These are phyloP conservation scores for Nymphalis io DNA, from an alignment of 1,140 invertebrate genomes.

Conservation along the genomic window DNA sequence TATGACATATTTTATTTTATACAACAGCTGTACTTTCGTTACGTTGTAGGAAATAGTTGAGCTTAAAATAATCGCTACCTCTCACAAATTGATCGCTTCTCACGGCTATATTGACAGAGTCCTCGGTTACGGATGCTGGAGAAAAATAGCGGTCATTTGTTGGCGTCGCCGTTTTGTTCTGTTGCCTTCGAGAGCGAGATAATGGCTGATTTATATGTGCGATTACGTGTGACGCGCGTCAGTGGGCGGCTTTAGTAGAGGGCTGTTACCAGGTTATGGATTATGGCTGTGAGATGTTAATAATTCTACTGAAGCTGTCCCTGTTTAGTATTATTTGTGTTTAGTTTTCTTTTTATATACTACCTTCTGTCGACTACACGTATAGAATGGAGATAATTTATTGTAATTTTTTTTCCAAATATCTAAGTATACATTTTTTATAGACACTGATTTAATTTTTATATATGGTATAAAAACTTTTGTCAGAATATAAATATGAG, in stretches of 20 bases:
- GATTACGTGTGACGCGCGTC: slow-evolving; percentile 65
- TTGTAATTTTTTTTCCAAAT: too few species aligned
- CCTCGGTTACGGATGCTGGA: slow-evolving; percentile 72
- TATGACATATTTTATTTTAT: too few species aligned
- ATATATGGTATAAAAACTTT: too few species aligned
- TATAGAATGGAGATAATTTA: too few species aligned
- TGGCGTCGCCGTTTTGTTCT: slow-evolving; percentile 75
- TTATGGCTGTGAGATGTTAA: slow-evolving; percentile 43
- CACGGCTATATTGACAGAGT: slow-evolving; percentile 78
- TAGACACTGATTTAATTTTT: too few species aligned
- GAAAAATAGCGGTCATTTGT: slow-evolving; percentile 79
- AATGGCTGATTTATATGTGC: slow-evolving; percentile 76
- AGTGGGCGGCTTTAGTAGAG: slow-evolving; percentile 44
- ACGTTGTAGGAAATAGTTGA: too few species aligned
- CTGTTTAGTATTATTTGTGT: slow-evolving; percentile 15
- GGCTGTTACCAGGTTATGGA: slow-evolving; percentile 32
- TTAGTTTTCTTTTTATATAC: background rate
- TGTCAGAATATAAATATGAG: too few species aligned
- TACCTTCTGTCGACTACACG: background rate
- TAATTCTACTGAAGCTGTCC: slow-evolving; percentile 26
- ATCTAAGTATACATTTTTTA: too few species aligned
- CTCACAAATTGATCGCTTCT: slow-evolving; percentile 31
- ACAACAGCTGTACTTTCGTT: too few species aligned
- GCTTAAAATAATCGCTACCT: slow-evolving; percentile 37
- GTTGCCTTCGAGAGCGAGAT: slow-evolving; percentile 76